Evolutionary conservation across 2,888 invertebrate species (phyloP).

Genomic region (Harpalus rufipes): DNA sequence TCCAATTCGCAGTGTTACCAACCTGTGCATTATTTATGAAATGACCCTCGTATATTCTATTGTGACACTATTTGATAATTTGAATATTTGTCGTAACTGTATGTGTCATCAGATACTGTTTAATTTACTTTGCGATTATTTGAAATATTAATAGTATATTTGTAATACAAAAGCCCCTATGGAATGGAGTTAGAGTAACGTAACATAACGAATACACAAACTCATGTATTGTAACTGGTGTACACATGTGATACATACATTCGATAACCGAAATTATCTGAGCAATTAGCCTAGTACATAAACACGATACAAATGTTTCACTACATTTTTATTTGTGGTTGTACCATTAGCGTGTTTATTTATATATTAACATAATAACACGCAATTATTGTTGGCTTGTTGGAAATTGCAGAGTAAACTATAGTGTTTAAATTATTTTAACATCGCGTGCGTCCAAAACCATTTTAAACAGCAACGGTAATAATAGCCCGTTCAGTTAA

Average conservation of each 20-base stretch:
- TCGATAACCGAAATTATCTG: slow-evolving; percentile 53
- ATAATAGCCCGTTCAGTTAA: slow-evolving; percentile 46
- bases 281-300: slow-evolving; percentile 55
- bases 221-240: neutral
- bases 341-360: slow-evolving; percentile 64
- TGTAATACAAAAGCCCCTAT: slow-evolving; percentile 22
- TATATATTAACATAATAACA: slow-evolving; percentile 67
- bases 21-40: too few species aligned
- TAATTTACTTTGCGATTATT: slow-evolving; percentile 14
- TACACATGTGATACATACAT: slow-evolving; percentile 39
- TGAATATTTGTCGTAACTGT: neutral
- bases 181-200: neutral
- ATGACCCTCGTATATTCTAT: too few species aligned
- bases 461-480: slow-evolving; percentile 62
- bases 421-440: slow-evolving; percentile 66
- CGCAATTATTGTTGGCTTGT: slow-evolving; percentile 61
- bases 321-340: slow-evolving; percentile 59
- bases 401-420: slow-evolving; percentile 64
- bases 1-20: too few species aligned
- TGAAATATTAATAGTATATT: slow-evolving; percentile 11
- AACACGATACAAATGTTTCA: slow-evolving; percentile 58
- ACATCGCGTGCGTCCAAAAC: slow-evolving; percentile 58
- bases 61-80: neutral
- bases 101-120: neutral
- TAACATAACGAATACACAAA: slow-evolving; percentile 17